These are phyloP conservation scores for Bradypodion pumilum DNA, from an alignment of 2,797 vertebrate species.

Conservation along the genomic window DNA sequence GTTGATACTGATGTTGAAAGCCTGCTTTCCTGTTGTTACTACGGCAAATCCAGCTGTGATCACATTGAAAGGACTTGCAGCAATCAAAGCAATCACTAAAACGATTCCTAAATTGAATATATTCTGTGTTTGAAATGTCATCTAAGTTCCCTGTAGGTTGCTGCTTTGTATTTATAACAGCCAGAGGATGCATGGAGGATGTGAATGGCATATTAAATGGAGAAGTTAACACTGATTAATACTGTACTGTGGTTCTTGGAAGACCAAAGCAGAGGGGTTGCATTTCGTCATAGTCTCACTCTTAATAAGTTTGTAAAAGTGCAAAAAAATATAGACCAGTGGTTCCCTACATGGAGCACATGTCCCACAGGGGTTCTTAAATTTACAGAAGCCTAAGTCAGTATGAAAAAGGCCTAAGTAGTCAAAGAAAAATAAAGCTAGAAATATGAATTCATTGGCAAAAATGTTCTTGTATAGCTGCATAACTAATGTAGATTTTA, in stretches of 20 bases:
- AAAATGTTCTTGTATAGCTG: not conserved
- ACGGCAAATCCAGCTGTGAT: constrained; percentile 24
- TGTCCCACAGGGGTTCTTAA: too few species aligned
- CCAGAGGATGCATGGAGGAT: not conserved
- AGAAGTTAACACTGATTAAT: not conserved
- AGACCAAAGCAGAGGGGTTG: not conserved
- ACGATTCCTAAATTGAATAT: constrained; percentile 23
- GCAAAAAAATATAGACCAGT: too few species aligned
- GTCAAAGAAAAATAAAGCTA: not conserved
- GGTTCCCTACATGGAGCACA: too few species aligned
- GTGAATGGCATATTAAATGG: constrained; percentile 42
- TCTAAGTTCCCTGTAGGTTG: constrained; percentile 32
- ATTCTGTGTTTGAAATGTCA: constrained; percentile 34
- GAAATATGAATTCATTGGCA: not conserved
- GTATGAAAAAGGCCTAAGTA: not conserved
- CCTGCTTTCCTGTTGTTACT: not conserved
- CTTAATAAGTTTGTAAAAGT: not conserved
- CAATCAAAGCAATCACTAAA: constrained; percentile 35
- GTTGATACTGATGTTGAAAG: constrained; percentile 13
- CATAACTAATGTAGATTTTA: too few species aligned
- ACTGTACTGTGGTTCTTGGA: not conserved
- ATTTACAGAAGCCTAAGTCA: too few species aligned
- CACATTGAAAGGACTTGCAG: constrained; percentile 13
- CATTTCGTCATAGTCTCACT: not conserved
- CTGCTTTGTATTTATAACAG: constrained; percentile 32